Evolutionary conservation across 2,888 invertebrate species (phyloP).

Genomic region (Agapetus fuscipes): DNA sequence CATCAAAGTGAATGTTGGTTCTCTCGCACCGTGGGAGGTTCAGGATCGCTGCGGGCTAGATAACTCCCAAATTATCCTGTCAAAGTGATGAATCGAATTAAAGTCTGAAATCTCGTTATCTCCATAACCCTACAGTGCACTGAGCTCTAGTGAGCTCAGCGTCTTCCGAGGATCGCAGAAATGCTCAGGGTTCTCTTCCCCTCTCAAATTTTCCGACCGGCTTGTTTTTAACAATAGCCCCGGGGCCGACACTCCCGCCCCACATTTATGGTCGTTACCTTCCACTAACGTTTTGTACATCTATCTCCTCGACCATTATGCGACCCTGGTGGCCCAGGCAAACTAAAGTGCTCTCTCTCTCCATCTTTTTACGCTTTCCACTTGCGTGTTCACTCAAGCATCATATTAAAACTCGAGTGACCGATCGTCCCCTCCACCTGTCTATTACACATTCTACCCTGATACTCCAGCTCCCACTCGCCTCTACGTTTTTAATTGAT

Average conservation of each 20-base stretch:
- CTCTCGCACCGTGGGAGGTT: too few species aligned
- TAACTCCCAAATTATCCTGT: too few species aligned
- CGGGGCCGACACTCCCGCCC: constrained; percentile 3
- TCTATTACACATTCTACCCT: too few species aligned
- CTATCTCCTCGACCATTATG: constrained; percentile 18
- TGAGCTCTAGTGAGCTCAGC: too few species aligned
- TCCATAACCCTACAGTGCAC: too few species aligned
- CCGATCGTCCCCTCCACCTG: constrained; percentile 2
- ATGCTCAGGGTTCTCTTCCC: constrained; percentile 19
- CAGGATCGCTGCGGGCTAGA: too few species aligned
- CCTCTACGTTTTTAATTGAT: too few species aligned
- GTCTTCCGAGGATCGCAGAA: constrained; percentile 10
- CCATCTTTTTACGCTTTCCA: too few species aligned
- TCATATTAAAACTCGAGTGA: constrained; percentile 11
- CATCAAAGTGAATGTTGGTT: too few species aligned
- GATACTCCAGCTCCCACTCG: too few species aligned
- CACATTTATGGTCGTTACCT: constrained; percentile 12
- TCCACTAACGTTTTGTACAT: constrained; percentile 12
- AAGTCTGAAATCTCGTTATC: too few species aligned
- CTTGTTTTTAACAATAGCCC: constrained; percentile 21
- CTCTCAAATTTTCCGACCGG: constrained; percentile 20
- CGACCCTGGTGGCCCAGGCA: constrained; percentile 9
- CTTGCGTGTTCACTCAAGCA: constrained; percentile 10
- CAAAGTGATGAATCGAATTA: too few species aligned
- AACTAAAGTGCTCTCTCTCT: constrained; percentile 5